These are phyloP conservation scores for Hemibagrus wyckioides DNA, from an alignment of 2,113 vertebrate species.

Conservation along the genomic window DNA sequence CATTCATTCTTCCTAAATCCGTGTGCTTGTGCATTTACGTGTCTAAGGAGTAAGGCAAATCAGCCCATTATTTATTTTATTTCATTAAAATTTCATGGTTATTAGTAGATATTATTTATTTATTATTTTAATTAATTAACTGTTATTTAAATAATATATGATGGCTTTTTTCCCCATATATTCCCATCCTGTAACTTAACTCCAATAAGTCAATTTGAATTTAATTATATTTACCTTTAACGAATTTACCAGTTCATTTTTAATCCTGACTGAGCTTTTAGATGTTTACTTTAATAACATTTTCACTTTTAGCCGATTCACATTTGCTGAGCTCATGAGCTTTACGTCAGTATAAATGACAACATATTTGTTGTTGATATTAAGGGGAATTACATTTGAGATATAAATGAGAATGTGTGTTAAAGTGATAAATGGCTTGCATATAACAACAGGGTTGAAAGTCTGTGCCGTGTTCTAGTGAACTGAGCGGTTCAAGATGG, in stretches of 20 bases:
- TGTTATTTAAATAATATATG: too few relatives aligned
- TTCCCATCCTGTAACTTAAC: neutral
- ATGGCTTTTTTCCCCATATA: too few relatives aligned
- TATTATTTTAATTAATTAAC: neutral
- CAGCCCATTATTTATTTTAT: neutral
- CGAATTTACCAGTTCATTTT: neutral
- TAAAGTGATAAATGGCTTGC: neutral
- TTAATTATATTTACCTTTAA: neutral
- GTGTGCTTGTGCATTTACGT: neutral
- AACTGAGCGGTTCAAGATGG: conserved; percentile 44
- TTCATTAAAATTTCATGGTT: neutral
- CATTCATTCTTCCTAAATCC: neutral
- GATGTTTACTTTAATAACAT: neutral
- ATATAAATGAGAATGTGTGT: neutral
- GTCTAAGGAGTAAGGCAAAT: neutral
- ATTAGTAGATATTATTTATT: neutral
- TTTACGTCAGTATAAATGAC: neutral
- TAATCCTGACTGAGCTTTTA: neutral
- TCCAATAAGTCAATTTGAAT: neutral
- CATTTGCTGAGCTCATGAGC: neutral
- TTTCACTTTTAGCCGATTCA: neutral
- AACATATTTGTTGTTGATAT: neutral
- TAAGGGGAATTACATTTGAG: neutral
- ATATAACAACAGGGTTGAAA: conserved; percentile 4
- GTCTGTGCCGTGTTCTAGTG: neutral